Evolutionary conservation across 2,888 invertebrate genomes (phyloP).

Genomic region (Rambutsinella grinnellia): DNA sequence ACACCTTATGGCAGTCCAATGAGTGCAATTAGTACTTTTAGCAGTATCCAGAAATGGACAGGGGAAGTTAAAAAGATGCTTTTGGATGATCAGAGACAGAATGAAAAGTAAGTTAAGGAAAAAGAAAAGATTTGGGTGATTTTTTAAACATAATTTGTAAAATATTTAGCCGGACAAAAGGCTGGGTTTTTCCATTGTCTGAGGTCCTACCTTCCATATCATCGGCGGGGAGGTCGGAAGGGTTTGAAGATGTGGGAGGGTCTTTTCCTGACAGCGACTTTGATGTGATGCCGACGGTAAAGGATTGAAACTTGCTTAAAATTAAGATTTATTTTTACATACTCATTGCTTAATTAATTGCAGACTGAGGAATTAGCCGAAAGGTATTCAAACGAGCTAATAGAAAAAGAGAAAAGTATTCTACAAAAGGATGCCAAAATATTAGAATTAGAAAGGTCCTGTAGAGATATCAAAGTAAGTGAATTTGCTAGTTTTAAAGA

Average conservation of each 20-base stretch:
- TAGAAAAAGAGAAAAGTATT: conserved; percentile 77
- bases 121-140: neutral
- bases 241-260: neutral
- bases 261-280: conserved; percentile 16
- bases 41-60: conserved; percentile 39
- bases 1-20: conserved; percentile 47
- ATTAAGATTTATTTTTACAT: neutral
- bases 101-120: conserved; percentile 25
- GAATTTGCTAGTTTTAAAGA: neutral
- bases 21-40: conserved; percentile 34
- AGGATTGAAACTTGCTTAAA: neutral
- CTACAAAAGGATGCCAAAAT: conserved; percentile 78
- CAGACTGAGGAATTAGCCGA: conserved; percentile 48
- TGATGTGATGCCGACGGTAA: conserved; percentile 40
- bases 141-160: neutral
- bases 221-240: neutral
- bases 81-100: conserved; percentile 40
- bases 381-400: conserved; percentile 68
- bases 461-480: conserved; percentile 75
- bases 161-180: conserved; percentile 37
- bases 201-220: neutral
- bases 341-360: neutral
- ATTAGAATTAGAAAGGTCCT: conserved; percentile 80
- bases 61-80: conserved; percentile 49
- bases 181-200: conserved; percentile 8